Conservation (phyloP, 1,140 invertebrate species). For the Pristionchus pacificus region DNA sequence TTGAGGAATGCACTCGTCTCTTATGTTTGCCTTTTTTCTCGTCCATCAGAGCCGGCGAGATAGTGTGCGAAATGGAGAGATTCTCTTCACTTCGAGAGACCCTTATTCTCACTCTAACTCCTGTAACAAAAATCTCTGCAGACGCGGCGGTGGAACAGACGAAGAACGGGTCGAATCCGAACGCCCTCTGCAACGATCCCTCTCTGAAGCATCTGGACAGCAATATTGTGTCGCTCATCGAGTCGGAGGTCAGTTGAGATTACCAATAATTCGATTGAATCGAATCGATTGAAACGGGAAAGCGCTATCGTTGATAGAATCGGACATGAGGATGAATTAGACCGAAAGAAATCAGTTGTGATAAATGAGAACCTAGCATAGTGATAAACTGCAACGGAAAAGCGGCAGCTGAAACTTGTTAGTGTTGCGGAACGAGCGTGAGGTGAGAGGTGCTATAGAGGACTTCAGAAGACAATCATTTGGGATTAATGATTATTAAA, state of each 20-base stretch:
- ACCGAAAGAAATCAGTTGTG: too few species aligned
- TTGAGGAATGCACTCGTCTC: too few species aligned
- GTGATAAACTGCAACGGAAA: too few species aligned
- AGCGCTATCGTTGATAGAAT: too few species aligned
- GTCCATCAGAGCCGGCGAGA: too few species aligned
- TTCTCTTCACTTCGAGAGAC: too few species aligned
- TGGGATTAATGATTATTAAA: neutral
- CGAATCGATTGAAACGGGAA: too few species aligned
- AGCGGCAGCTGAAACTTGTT: neutral
- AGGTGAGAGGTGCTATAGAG: too few species aligned
- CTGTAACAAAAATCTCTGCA: neutral
- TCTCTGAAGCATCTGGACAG: constrained; percentile 67
- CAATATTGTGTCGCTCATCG: constrained; percentile 69
- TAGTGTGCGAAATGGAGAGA: too few species aligned
- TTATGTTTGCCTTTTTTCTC: too few species aligned
- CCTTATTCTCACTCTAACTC: neutral
- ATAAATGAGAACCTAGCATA: too few species aligned
- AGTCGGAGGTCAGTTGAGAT: constrained; percentile 63
- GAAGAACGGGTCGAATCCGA: neutral
- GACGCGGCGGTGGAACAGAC: neutral
- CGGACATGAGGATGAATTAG: too few species aligned
- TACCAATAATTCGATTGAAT: neutral
- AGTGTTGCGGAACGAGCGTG: neutral
- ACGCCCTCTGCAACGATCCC: constrained; percentile 30
- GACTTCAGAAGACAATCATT: neutral